Evolutionary conservation across 2,888 invertebrate species (phyloP).

Genomic region (Epiblema foenella): DNA sequence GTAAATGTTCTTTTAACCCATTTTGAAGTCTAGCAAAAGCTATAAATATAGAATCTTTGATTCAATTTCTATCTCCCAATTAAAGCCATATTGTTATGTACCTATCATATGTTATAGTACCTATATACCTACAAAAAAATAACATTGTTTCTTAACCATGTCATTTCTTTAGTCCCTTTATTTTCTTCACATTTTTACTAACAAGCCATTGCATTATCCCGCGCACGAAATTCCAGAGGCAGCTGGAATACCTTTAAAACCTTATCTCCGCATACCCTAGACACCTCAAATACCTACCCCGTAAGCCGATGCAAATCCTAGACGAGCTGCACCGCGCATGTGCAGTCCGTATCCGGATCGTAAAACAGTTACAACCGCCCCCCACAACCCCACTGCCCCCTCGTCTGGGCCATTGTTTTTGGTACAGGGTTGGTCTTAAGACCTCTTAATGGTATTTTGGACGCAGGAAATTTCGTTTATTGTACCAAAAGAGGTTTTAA

Average conservation of each 20-base stretch:
- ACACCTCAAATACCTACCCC: conserved; percentile 35
- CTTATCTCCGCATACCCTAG: conserved; percentile 22
- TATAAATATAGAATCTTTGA: no score
- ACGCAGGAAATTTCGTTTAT: conserved; percentile 67
- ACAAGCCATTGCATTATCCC: neutral
- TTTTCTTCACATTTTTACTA: neutral
- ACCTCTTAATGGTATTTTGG: conserved; percentile 79
- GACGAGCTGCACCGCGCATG: conserved; percentile 77
- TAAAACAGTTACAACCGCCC: conserved; percentile 79
- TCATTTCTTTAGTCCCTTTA: no score
- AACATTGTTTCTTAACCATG: no score
- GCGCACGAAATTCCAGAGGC: neutral
- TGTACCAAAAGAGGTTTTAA: conserved; percentile 64
- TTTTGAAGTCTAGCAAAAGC: no score
- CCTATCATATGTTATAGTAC: no score
- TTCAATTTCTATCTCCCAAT: no score
- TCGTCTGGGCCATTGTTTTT: conserved; percentile 82
- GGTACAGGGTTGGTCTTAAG: conserved; percentile 75
- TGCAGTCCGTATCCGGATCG: conserved; percentile 78
- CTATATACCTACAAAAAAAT: no score
- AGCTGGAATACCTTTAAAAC: neutral
- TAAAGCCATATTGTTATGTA: no score
- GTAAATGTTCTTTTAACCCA: no score
- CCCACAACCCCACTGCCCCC: conserved; percentile 52
- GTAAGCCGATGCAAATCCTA: conserved; percentile 80